Evolutionary conservation across 2,797 vertebrate genomes (phyloP), one percentile per base, ranked within the genome.

Genomic region (Manis crassicaudata): DNA sequence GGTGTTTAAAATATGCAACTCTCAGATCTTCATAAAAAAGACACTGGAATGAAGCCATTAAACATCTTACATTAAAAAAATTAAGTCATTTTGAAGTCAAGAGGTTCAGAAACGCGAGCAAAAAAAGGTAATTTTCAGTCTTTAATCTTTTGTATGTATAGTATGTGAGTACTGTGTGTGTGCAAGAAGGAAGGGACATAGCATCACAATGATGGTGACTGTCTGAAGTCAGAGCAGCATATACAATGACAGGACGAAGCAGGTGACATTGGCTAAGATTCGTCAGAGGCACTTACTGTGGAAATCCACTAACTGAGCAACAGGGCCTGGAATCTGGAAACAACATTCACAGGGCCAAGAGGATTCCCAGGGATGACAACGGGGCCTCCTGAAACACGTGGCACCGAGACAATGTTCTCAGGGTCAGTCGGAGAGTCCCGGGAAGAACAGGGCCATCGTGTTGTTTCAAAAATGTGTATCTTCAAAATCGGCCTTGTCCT

Each of bases 251-350:
- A n/a, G 96, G 85, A 92, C 2, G 87, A 80, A 95, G 92, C 46
- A 84, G 40, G 88, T 77, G 87, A 85, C 50, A 56, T 85, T 88
- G 94, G 92, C 60, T 27, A 62, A 75, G 90, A 83, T 92, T 96
- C 96, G 76, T 88, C 93, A n/a, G 2, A 98, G 98, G 97, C 98
- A 98, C 98, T 97, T 98, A 84, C 96, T 97, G 94, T 88, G 90
- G 96, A 97, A 94, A 97, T 92, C 97, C 96, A 92, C 93, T 73
- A 88, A 92, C 73, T 9, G 68, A 96, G 88, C 60, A 20, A 82
- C 79, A 67, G 70, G 89, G 83, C 97, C 94, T 93, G 81, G n/a
- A 79, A 79, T 10, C 62, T 25, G 87, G 82, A 88, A 88, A 95
- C 83, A 67, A 68, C 52, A n/a, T 2, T 65, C 80, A n/a, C 60